A percentile compares a stretch with the other conserved stretches of the same genome.
Conservation (phyloP, 2,113 vertebrate species). For the Nothocercus nigrocapillus region DNA sequence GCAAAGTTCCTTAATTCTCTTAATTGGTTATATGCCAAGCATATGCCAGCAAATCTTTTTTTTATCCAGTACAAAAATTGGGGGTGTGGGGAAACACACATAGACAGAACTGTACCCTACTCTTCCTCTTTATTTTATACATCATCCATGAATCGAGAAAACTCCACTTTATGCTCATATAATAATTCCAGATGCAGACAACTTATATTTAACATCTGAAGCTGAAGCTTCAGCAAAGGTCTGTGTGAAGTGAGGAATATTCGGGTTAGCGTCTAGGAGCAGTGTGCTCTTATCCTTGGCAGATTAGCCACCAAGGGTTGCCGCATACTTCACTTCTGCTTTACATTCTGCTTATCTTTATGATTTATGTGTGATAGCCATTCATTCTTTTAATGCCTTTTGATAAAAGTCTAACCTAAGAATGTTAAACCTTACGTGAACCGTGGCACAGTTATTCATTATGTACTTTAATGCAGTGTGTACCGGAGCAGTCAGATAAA, state of each 20-base stretch:
- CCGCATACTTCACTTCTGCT: conserved; percentile 22
- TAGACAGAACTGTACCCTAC: neutral
- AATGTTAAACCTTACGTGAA: conserved; percentile 70
- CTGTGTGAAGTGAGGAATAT: neutral
- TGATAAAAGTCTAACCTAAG: conserved; percentile 57
- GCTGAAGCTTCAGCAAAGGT: neutral
- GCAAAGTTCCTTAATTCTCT: neutral
- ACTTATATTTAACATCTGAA: neutral
- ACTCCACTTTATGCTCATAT: neutral
- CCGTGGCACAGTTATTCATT: conserved; percentile 47
- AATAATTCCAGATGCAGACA: neutral
- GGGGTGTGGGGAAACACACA: fast-evolving
- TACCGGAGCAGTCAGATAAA: conserved; percentile 31
- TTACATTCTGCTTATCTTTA: neutral
- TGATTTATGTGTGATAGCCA: conserved; percentile 29
- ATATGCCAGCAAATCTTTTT: neutral
- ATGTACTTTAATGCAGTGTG: neutral
- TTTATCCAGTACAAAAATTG: neutral
- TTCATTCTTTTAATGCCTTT: conserved; percentile 54
- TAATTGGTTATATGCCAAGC: neutral
- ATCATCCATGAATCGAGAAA: neutral
- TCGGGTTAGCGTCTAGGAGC: neutral
- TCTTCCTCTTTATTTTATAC: neutral
- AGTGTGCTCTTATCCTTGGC: neutral
- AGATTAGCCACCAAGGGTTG: neutral